Base-by-base conservation (phyloP, 2,888 invertebrate species). In the Tupiocoris notatus region DNA sequence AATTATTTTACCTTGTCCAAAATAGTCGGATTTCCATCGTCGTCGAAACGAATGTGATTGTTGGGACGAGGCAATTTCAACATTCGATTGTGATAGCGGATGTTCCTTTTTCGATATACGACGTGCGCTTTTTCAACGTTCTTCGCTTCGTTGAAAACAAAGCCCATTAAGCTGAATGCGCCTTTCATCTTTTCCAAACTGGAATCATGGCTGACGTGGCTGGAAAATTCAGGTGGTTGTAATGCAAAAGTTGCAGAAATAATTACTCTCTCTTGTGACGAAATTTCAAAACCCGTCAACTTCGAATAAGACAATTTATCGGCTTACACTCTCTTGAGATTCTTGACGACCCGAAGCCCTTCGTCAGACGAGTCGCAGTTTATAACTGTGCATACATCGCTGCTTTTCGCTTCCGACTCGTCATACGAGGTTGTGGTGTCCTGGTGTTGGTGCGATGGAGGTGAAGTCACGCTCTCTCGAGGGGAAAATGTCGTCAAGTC, bases 161-260 rank as follows among this genome's bases (percentile, higher is more conserved):
- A 87, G 0, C 90, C 91, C 87, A 91, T 89, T 75, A 89, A 83
- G 80, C 88, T 87, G 81, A 91, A 89, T 0, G 90, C 90, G 16
- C 87, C 86, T 80, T 88, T 88, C 16, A 90, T 87, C 76, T 87
- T 87, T 78, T 88, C 87, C 1, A 74, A 0, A 24, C 64, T 57
- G 9, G 74, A 16, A 9, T 74, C 20, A 9, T 54, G 20, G n/a
- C 20, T 24, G 12, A 25, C 61, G 21, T 24, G 25, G 17, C 59
- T 71, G 71, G 7, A 71, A 71, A 2, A n/a, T 2, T 9, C n/a
- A n/a, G n/a, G n/a, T n/a, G n/a, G n/a, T n/a, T n/a, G n/a, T n/a
- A n/a, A n/a, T n/a, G n/a, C n/a, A n/a, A n/a, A n/a, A n/a, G n/a
- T n/a, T n/a, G n/a, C n/a, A n/a, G n/a, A n/a, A n/a, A n/a, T n/a